phyloP scores from a whole-genome alignment of 2,797 vertebrate genomes.

The Spinibarbus caldwelli region DNA sequence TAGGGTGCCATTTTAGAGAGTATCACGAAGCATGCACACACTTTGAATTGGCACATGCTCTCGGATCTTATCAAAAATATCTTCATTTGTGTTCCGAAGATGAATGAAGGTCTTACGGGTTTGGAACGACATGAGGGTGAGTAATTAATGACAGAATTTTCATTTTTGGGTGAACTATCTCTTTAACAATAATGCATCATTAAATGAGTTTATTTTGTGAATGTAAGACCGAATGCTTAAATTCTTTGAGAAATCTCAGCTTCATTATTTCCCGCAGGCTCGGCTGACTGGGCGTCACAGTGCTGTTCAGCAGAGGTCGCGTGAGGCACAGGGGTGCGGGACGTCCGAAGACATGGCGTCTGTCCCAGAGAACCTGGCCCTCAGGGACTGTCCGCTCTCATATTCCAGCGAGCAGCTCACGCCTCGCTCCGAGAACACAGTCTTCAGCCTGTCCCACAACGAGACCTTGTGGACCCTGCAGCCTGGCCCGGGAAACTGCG shows the following conservation, averaged over 20 bases:
- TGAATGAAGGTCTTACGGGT: no score
- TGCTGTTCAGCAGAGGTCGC: not conserved
- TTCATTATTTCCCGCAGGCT: not conserved
- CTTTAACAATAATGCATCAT: not conserved
- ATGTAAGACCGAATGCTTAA: no score
- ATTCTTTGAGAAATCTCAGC: not conserved
- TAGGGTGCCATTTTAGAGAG: no score
- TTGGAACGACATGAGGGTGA: no score
- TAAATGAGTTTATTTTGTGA: not conserved
- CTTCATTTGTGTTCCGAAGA: no score
- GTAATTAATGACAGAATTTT: no score
- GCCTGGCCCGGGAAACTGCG: slow-evolving; percentile 74
- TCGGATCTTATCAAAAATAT: no score
- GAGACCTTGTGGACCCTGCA: slow-evolving; percentile 84
- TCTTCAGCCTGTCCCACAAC: slow-evolving; percentile 88
- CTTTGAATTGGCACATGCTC: no score
- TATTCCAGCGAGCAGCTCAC: slow-evolving; percentile 83
- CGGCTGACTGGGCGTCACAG: not conserved
- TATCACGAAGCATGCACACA: no score
- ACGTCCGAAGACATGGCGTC: slow-evolving; percentile 62
- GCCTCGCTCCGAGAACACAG: slow-evolving; percentile 85
- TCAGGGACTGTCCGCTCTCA: slow-evolving; percentile 76
- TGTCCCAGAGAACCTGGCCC: slow-evolving; percentile 74
- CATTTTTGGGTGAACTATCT: no score
- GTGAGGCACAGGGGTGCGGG: not conserved